Base-by-base conservation (phyloP, 1,140 invertebrate species). In the Achroia grisella region DNA sequence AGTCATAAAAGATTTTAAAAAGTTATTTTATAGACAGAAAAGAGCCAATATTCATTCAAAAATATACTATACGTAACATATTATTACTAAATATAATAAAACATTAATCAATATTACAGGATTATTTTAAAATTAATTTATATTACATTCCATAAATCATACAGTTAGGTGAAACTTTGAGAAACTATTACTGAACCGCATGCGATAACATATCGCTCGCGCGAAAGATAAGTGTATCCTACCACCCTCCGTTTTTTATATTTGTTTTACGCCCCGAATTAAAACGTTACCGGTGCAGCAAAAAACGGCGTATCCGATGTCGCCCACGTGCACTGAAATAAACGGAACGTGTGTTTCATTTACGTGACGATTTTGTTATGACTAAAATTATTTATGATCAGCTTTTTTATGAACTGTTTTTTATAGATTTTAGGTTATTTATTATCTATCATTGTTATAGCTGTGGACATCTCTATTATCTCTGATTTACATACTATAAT, bases 351-450 rank as follows among this genome's bases (percentile, higher is more conserved):
- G 69, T 66, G 51, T 71, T 82, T 71, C 66, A 75, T 79, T 23
- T 79, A 73, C 76, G 72, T 80, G 78, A 82, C 62, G 71, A 82
- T 80, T 73, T 76, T 78, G 75, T 82, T 82, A 82, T 80, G 78
- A 76, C 66, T 60, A 44, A 71, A 64, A 78, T 72, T 73, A 74
- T 71, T 73, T 71, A 72, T 59, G 69, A 52, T 56, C 40, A 40
- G 44, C n/a, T 34, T 34, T 34, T 2, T n/a, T n/a, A 23, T 23
- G 17, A 23, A 23, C 2, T 6, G 17, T 23, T 23, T 23, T 23
- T 23, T 23, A 23, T 6, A 23, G 17, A 3, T 23, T 23, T 23
- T 23, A 23, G 17, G 6, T 23, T 23, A 23, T 23, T 23, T 3
- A 2, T 23, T 23, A 23, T n/a, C n/a, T n/a, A n/a, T n/a, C n/a